Base-by-base conservation (phyloP, 2,888 invertebrate genomes). In the Cosmopolites sordidus region DNA sequence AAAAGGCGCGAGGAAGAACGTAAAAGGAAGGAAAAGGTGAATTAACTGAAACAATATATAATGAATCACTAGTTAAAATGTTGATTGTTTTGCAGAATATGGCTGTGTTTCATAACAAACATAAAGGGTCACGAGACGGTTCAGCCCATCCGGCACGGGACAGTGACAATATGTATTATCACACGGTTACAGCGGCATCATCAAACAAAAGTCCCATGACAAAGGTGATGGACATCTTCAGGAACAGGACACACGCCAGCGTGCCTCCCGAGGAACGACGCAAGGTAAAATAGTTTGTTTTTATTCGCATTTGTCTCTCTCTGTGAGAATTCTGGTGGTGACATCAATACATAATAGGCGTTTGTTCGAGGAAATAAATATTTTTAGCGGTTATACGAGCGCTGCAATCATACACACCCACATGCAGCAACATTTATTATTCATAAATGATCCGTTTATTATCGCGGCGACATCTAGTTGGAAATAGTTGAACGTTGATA, bases 191-290 rank as follows among this genome's bases (percentile, higher is more conserved):
- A 2, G 85, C 81, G 3, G 70, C 73, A 16, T 83, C 86, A 0
- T 81, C 83, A 62, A 77, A 76, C 61, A 76, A 80, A 60, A 87
- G 89, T 64, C 89, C 92, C 1, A 91, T 93, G 79, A 87, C 89
- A 59, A 92, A 92, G 78, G 91, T 93, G 44, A 92, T 92, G 84
- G 92, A 93, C 73, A 86, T 92, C 69, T 92, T 93, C 74, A 82
- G 92, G 54, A 83, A 85, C 73, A 79, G 87, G 62, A 84, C 86
- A 54, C 86, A 86, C 72, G 83, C 83, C 64, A 83, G 84, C 48
- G 81, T 82, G 43, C 81, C 83, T 38, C 80, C 84, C 22, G 86
- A 85, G 56, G 86, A 86, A 63, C 75, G 83, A 58, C 83, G 83
- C 78, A 84, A 83, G 77, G 85, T 86, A 70, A 80, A 62, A 33